phyloP scores from a whole-genome alignment of 2,113 vertebrate species.

The Corapipo altera region DNA sequence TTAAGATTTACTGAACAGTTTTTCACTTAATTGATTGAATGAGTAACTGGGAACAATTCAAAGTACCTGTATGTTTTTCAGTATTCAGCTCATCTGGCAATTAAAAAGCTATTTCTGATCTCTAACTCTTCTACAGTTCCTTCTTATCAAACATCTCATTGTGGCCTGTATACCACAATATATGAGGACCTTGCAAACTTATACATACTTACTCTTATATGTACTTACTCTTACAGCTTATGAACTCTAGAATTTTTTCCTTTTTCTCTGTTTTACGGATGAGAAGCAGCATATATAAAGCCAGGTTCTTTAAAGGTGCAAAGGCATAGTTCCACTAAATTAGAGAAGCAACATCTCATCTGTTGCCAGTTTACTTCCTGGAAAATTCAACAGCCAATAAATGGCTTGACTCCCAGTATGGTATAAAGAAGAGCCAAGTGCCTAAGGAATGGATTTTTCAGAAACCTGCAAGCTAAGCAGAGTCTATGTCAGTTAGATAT shows the following conservation, averaged over 20 bases:
- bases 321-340: neutral
- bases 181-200: neutral
- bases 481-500: neutral
- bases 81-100: neutral
- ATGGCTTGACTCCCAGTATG: neutral
- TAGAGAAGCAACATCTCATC: neutral
- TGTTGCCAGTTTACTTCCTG: constrained; percentile 18
- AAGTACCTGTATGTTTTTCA: neutral
- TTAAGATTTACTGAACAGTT: neutral
- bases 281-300: neutral
- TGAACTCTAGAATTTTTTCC: neutral
- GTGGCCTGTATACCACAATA: neutral
- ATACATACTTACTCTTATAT: neutral
- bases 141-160: neutral
- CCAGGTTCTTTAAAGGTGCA: neutral
- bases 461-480: constrained; percentile 43
- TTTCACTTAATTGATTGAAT: neutral
- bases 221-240: neutral
- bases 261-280: neutral
- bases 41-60: neutral
- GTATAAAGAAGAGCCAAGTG: constrained; percentile 4
- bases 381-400: constrained; percentile 28
- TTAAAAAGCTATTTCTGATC: neutral
- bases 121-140: neutral
- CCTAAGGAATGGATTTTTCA: constrained; percentile 42